phyloP scores from a whole-genome alignment of 2,888 invertebrate genomes.

The Drymonia ruficornis region DNA sequence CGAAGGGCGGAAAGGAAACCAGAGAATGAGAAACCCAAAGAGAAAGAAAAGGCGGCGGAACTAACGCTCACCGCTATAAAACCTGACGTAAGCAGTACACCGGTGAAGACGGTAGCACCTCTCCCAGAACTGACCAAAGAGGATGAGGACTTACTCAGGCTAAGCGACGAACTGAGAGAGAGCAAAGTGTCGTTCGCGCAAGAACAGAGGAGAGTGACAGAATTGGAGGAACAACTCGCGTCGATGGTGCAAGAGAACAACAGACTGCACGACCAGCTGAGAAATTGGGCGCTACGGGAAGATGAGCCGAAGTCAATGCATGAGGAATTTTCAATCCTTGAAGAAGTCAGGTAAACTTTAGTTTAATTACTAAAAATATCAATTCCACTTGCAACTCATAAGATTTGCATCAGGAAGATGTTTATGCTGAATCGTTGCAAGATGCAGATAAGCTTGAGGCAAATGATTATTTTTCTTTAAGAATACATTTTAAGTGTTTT shows the following conservation, averaged over 20 bases:
- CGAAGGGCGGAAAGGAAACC: conserved; percentile 84
- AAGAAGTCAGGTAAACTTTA: conserved; percentile 91
- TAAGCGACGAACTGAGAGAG: conserved; percentile 90
- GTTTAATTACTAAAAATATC: neutral
- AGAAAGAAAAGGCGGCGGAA: conserved; percentile 60
- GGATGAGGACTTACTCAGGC: conserved; percentile 79
- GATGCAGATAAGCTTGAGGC: too few relatives aligned
- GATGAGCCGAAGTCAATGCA: conserved; percentile 93
- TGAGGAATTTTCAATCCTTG: conserved; percentile 92
- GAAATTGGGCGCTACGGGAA: conserved; percentile 86
- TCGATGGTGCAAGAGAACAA: conserved; percentile 89
- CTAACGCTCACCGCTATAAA: conserved; percentile 55
- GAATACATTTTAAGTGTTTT: neutral
- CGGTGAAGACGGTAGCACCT: conserved; percentile 63
- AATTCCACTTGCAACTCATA: too few relatives aligned
- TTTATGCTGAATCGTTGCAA: too few relatives aligned
- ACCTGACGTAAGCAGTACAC: conserved; percentile 62
- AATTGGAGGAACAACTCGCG: conserved; percentile 91
- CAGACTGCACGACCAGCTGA: conserved; percentile 88
- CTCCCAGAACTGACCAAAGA: conserved; percentile 81
- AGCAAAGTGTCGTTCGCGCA: conserved; percentile 87
- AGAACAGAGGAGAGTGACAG: conserved; percentile 89
- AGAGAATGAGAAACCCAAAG: conserved; percentile 76
- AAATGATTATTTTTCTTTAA: neutral
- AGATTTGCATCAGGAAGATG: too few relatives aligned